A percentile compares a stretch with the other conserved stretches of the same genome.
These are phyloP conservation scores for Cebidichthys violaceus DNA, from an alignment of 2,113 vertebrate genomes.

Conservation along the genomic window DNA sequence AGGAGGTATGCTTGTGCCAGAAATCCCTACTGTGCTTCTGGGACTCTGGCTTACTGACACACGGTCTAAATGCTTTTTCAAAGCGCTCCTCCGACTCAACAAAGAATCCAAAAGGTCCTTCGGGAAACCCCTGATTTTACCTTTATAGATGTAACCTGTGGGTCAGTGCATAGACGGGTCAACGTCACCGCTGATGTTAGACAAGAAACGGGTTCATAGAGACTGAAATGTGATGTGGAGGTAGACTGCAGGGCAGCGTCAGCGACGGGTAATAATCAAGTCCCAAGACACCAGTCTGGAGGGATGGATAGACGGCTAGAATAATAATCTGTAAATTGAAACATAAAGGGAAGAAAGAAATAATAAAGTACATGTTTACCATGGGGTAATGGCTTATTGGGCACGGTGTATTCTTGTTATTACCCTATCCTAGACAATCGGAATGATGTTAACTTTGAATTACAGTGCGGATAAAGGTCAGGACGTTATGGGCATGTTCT, in stretches of 20 bases:
- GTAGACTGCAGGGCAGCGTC: neutral
- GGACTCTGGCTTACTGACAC: constrained; percentile 11
- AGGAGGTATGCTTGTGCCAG: neutral
- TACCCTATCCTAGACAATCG: neutral
- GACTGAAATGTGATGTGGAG: neutral
- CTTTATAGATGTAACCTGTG: constrained; percentile 22
- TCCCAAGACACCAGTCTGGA: neutral
- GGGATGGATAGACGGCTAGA: neutral
- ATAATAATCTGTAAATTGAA: neutral
- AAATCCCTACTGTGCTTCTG: neutral
- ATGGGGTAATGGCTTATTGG: neutral
- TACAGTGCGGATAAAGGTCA: constrained; percentile 40
- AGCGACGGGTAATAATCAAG: neutral
- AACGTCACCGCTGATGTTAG: constrained; percentile 8
- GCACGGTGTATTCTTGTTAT: neutral
- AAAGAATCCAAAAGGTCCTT: neutral
- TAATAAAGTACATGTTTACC: neutral
- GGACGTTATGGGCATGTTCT: constrained; percentile 16
- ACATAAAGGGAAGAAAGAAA: neutral
- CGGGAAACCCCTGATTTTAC: neutral
- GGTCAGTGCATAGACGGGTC: constrained; percentile 22
- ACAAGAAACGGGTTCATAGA: constrained; percentile 16
- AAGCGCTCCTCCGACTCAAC: neutral
- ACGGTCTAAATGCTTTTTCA: constrained; percentile 7
- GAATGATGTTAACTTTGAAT: constrained; percentile 27